A percentile compares a stretch with the other conserved stretches of the same genome.
These are phyloP conservation scores for Vultur gryphus DNA, from an alignment of 2,797 vertebrate genomes.

Conservation along the genomic window DNA sequence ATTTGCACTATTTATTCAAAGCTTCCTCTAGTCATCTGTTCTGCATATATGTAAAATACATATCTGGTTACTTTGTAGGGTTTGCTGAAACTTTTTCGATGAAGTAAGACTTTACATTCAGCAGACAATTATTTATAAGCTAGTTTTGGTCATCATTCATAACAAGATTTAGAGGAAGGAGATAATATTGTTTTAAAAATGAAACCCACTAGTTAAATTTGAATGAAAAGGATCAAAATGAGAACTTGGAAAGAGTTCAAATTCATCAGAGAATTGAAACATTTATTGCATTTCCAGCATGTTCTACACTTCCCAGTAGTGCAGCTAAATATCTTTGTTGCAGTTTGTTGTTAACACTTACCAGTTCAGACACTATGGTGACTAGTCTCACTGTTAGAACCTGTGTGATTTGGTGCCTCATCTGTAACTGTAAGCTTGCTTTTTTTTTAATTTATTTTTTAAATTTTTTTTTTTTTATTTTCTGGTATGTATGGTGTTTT, in stretches of 20 bases:
- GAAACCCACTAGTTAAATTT: neutral
- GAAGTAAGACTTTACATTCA: neutral
- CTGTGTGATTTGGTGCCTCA: neutral
- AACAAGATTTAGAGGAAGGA: neutral
- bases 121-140: neutral
- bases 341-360: neutral
- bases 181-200: neutral
- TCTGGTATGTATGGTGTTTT: neutral
- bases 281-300: neutral
- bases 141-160: neutral
- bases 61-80: neutral
- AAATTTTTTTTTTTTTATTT: neutral
- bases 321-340: neutral
- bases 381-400: neutral
- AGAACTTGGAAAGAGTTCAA: neutral
- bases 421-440: neutral
- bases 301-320: neutral
- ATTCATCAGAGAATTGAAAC: neutral
- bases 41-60: neutral
- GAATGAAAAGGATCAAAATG: neutral
- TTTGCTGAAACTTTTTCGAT: neutral
- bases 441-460: too few relatives aligned
- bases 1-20: neutral
- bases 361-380: neutral
- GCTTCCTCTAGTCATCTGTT: neutral